These are phyloP conservation scores for Gymnarchus niloticus DNA, from an alignment of 2,113 vertebrate genomes.

Conservation along the genomic window DNA sequence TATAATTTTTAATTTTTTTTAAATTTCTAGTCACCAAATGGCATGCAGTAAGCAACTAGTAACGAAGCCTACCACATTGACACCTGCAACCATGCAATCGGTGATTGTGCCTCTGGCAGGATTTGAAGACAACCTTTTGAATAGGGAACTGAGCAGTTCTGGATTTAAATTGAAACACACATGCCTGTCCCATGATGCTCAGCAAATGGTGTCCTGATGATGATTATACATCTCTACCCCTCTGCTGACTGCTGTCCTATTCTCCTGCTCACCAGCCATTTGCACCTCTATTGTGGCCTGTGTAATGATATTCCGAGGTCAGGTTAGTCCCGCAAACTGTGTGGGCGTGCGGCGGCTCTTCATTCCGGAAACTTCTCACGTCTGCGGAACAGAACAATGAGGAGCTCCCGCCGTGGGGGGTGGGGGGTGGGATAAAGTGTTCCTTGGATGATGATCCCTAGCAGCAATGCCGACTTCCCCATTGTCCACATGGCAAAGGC, in stretches of 20 bases:
- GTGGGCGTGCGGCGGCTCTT: not conserved
- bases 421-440: not conserved
- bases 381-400: constrained; percentile 13
- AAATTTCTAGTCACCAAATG: not conserved
- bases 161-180: not conserved
- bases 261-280: not conserved
- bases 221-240: not conserved
- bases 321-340: not conserved
- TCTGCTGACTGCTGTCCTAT: not conserved
- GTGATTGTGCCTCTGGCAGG: not conserved
- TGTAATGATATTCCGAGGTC: not conserved
- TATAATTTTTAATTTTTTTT: not conserved
- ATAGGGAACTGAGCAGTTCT: not conserved
- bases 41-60: not conserved
- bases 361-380: constrained; percentile 16
- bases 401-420: not conserved
- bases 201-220: not conserved
- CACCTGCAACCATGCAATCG: not conserved
- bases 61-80: not conserved
- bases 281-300: not conserved
- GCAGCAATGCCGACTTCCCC: not conserved
- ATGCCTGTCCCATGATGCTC: not conserved
- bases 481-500: not conserved
- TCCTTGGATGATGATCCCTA: not conserved
- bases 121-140: not conserved